A percentile compares a stretch with the other conserved stretches of the same genome.
phyloP scores from a whole-genome alignment of 2,113 vertebrate genomes.

The Leiothrix lutea region DNA sequence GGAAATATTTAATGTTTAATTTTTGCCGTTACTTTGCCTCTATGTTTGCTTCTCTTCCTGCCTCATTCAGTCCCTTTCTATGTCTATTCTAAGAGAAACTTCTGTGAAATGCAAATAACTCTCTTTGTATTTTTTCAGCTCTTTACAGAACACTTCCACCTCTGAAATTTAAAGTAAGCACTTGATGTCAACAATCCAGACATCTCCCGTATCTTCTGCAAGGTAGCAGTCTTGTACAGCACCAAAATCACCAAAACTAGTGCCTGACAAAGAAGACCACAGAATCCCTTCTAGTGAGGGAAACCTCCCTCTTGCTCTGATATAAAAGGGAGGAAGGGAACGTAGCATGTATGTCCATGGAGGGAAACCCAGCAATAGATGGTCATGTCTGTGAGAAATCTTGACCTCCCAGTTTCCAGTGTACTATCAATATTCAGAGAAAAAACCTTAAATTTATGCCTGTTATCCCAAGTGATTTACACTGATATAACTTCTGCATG shows the following conservation, averaged over 20 bases:
- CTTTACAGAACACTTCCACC: background rate
- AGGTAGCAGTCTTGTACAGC: background rate
- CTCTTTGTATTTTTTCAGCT: background rate
- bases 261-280: background rate
- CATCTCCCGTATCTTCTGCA: background rate
- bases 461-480: background rate
- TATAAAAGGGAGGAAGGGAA: background rate
- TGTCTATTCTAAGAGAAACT: background rate
- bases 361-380: background rate
- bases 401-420: background rate
- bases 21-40: background rate
- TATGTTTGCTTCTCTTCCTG: background rate
- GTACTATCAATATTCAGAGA: background rate
- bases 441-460: background rate
- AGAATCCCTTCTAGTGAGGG: background rate
- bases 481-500: background rate
- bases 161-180: background rate
- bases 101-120: background rate
- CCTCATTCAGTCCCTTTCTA: background rate
- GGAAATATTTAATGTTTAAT: background rate
- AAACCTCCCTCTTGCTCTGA: fast-evolving
- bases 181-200: background rate
- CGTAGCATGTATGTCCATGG: background rate
- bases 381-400: background rate
- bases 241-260: background rate